Percentiles rank a stretch among this genome's conserved stretches.
These are phyloP conservation scores for Hybognathus amarus DNA, from an alignment of 2,797 vertebrate species.

Conservation along the genomic window DNA sequence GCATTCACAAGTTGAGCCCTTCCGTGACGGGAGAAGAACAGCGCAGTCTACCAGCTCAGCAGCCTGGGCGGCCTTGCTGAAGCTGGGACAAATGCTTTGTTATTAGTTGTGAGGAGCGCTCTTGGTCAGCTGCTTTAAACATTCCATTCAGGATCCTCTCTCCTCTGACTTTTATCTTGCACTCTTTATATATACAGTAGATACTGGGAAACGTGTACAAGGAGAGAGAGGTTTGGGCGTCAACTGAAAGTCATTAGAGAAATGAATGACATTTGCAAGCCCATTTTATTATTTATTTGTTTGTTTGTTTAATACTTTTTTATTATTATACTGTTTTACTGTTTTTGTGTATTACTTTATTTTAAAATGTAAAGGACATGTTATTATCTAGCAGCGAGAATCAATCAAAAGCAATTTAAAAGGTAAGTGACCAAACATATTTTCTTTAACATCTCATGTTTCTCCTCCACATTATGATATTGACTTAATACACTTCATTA, in stretches of 20 bases:
- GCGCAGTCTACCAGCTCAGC: constrained; percentile 59
- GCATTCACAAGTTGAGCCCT: constrained; percentile 57
- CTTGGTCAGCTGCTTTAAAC: constrained; percentile 13
- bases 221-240: not conserved
- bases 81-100: constrained; percentile 65
- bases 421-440: not conserved
- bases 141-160: constrained; percentile 5
- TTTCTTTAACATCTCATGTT: not conserved
- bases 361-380: too few species aligned
- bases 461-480: not conserved
- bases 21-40: constrained; percentile 50
- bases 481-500: not conserved
- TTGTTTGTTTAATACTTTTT: not conserved
- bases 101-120: constrained; percentile 18
- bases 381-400: too few species aligned
- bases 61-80: constrained; percentile 51
- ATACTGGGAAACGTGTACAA: constrained; percentile 13
- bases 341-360: too few species aligned
- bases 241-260: not conserved
- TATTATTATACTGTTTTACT: not conserved
- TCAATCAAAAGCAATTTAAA: not conserved
- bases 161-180: constrained; percentile 47
- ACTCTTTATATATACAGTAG: not conserved
- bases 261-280: not conserved
- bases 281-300: not conserved